phyloP scores from a whole-genome alignment of 2,113 vertebrate genomes.

The Progne subis region DNA sequence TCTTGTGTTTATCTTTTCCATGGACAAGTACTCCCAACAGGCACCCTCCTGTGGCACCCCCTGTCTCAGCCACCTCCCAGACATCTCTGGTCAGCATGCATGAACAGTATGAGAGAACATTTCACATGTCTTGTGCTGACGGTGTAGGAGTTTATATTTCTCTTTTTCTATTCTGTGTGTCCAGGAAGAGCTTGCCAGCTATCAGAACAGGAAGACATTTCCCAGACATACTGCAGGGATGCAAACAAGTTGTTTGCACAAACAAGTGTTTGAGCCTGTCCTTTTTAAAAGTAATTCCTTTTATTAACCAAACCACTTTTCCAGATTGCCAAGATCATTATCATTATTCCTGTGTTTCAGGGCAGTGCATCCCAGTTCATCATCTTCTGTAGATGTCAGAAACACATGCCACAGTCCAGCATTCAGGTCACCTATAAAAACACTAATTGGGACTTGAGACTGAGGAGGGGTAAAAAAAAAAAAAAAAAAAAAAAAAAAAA shows the following conservation, averaged over 20 bases:
- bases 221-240: background rate
- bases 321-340: background rate
- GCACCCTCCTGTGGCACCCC: background rate
- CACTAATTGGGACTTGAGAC: background rate
- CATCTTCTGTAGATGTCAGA: background rate
- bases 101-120: background rate
- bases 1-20: background rate
- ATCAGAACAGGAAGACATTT: background rate
- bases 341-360: background rate
- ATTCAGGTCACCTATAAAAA: background rate
- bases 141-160: background rate
- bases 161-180: background rate
- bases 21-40: accelerated
- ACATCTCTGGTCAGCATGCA: accelerated
- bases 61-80: background rate
- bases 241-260: background rate
- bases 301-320: background rate
- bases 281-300: background rate
- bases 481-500: no score
- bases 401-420: background rate
- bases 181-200: background rate
- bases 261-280: background rate
- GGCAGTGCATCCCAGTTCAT: background rate
- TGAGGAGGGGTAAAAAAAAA: background rate
- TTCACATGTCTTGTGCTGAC: background rate